Percentiles rank a stretch among this genome's conserved stretches.
These are phyloP conservation scores for Arrhopalites spinosus DNA, from an alignment of 2,888 invertebrate species.

Conservation along the genomic window DNA sequence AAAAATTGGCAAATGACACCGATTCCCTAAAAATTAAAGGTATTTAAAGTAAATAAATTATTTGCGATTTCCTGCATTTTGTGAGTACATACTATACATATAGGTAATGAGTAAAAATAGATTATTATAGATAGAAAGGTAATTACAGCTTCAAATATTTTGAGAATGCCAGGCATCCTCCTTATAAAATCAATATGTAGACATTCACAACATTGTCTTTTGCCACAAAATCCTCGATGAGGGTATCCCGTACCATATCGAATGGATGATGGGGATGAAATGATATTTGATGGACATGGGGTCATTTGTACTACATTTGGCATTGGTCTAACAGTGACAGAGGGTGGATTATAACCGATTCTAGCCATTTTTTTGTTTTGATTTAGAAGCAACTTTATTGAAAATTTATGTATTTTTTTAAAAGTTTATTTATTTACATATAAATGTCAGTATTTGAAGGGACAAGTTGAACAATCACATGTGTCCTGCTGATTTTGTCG, in stretches of 20 bases:
- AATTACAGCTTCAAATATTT: constrained; percentile 74
- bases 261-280: constrained; percentile 51
- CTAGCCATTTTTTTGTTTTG: constrained; percentile 32
- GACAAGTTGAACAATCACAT: too few species aligned
- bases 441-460: neutral
- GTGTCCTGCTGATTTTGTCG: too few species aligned
- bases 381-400: neutral
- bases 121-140: too few species aligned
- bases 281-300: constrained; percentile 51
- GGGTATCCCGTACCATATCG: constrained; percentile 41
- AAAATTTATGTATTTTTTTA: neutral
- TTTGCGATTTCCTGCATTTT: neutral
- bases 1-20: constrained; percentile 83
- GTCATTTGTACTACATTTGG: constrained; percentile 48
- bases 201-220: constrained; percentile 78
- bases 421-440: neutral
- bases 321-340: constrained; percentile 53
- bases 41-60: too few species aligned
- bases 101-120: too few species aligned
- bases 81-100: too few species aligned
- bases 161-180: constrained; percentile 73
- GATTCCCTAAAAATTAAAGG: constrained; percentile 66
- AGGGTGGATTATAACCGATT: constrained; percentile 45
- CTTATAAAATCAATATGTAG: constrained; percentile 76
- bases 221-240: constrained; percentile 69